phyloP scores from a whole-genome alignment of 1,140 invertebrate species.

The Tachypleus tridentatus region DNA sequence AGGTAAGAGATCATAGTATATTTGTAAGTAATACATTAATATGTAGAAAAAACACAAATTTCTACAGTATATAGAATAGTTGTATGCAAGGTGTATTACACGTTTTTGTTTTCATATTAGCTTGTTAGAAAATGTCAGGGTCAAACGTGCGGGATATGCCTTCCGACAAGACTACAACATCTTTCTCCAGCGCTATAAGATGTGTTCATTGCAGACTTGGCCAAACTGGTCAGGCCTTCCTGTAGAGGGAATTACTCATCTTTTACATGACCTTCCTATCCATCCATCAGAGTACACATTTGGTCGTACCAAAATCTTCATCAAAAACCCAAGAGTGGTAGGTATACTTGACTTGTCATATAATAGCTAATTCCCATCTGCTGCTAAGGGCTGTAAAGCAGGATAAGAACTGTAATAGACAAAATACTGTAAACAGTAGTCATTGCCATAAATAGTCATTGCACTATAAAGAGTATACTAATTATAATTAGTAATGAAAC shows the following conservation, averaged over 20 bases:
- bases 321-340: constrained; percentile 67
- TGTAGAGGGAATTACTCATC: constrained; percentile 59
- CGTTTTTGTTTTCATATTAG: constrained; percentile 28
- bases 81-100: neutral
- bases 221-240: constrained; percentile 58
- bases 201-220: constrained; percentile 68
- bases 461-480: too few relatives aligned
- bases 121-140: constrained; percentile 73
- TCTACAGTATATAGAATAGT: too few relatives aligned
- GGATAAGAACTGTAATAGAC: too few relatives aligned
- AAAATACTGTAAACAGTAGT: too few relatives aligned
- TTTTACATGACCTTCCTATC: constrained; percentile 54
- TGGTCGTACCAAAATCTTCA: constrained; percentile 86
- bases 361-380: neutral
- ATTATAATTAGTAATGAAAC: too few relatives aligned
- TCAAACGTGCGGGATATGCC: constrained; percentile 70
- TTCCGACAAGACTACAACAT: constrained; percentile 68
- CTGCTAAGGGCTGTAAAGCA: too few relatives aligned
- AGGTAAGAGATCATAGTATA: too few relatives aligned
- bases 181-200: constrained; percentile 64
- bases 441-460: too few relatives aligned
- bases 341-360: constrained; percentile 1
- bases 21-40: too few relatives aligned
- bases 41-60: too few relatives aligned
- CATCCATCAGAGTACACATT: constrained; percentile 64